Conservation (phyloP, 1,140 invertebrate genomes). For the Pentalonia nigronervosa region DNA sequence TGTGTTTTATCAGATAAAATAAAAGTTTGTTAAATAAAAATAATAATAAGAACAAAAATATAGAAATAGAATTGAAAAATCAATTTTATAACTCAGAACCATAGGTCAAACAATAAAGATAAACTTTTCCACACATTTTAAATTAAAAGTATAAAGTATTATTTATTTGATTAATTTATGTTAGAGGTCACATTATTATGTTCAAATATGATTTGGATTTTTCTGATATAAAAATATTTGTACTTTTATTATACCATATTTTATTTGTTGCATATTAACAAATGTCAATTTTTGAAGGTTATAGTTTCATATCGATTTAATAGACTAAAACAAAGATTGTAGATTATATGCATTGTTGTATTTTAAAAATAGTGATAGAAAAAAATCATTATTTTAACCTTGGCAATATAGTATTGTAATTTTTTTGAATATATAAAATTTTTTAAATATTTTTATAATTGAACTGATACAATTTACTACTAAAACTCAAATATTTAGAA, state of each 20-base stretch:
- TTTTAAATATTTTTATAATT: background rate
- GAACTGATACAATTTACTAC: background rate
- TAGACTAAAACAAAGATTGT: background rate
- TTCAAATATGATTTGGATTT: slow-evolving; percentile 36
- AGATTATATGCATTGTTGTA: background rate
- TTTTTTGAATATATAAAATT: no score
- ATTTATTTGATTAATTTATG: slow-evolving; percentile 39
- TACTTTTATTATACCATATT: slow-evolving; percentile 49
- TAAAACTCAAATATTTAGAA: no score
- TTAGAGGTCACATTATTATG: slow-evolving; percentile 41
- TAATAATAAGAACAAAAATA: background rate
- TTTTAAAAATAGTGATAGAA: background rate
- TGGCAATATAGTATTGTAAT: background rate
- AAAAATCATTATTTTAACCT: slow-evolving; percentile 13
- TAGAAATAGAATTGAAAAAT: background rate
- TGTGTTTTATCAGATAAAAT: background rate
- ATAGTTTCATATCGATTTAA: background rate
- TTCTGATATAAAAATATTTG: slow-evolving; percentile 21
- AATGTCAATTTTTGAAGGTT: slow-evolving; percentile 36
- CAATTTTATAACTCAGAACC: background rate
- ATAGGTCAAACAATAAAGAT: slow-evolving; percentile 46
- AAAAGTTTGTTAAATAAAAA: background rate
- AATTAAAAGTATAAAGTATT: background rate
- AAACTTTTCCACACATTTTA: background rate
- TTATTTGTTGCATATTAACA: slow-evolving; percentile 53